Conservation (phyloP, 2,888 invertebrate genomes). For the Yponomeuta evonymella region DNA sequence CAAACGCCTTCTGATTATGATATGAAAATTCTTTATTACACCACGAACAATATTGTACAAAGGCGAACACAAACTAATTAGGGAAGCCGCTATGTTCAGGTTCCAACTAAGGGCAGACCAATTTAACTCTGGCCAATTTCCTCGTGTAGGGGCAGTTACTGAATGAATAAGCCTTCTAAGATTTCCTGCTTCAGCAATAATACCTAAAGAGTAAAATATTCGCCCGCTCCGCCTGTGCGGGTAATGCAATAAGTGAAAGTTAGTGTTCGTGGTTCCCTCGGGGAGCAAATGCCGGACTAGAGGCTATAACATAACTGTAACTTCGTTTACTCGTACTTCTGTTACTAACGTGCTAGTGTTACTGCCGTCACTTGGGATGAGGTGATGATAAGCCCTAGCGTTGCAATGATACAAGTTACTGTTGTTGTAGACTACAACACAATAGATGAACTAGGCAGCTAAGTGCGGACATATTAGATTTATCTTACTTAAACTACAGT, state of each 20-base stretch:
- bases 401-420: not conserved
- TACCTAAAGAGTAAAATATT: conserved; percentile 20
- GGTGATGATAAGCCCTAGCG: not conserved
- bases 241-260: conserved; percentile 26
- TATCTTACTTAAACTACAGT: no score
- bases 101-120: no score
- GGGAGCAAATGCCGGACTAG: not conserved
- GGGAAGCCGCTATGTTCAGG: no score
- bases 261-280: conserved; percentile 20
- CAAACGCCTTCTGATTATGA: no score
- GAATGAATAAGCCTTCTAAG: not conserved
- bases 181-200: conserved; percentile 14
- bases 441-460: no score
- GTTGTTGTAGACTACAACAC: no score
- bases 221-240: conserved; percentile 17
- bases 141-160: not conserved
- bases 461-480: no score
- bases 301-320: conserved; percentile 1
- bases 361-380: not conserved
- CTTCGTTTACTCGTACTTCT: not conserved
- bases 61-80: no score
- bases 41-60: no score
- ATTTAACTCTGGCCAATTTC: no score
- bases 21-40: no score
- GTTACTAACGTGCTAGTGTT: not conserved